These are phyloP conservation scores for Proales similis DNA, from an alignment of 1,140 invertebrate species.

Conservation along the genomic window DNA sequence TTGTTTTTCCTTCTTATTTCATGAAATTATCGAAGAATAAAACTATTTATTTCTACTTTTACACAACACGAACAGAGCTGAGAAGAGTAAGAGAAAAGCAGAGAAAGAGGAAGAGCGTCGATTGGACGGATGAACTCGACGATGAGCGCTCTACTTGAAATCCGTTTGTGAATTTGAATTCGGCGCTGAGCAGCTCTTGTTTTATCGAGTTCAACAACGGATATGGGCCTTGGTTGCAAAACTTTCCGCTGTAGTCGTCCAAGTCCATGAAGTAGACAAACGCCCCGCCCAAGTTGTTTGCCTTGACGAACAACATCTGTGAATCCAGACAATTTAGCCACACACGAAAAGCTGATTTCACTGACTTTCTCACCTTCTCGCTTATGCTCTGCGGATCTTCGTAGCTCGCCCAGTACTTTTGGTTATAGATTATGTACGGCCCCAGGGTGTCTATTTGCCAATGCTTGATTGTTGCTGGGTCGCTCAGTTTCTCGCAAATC, in stretches of 20 bases:
- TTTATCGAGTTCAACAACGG: slow-evolving; percentile 62
- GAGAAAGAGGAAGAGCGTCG: too few relatives aligned
- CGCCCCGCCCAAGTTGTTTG: slow-evolving; percentile 81
- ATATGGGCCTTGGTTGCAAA: slow-evolving; percentile 44
- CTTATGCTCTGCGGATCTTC: slow-evolving; percentile 77
- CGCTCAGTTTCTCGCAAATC: slow-evolving; percentile 25
- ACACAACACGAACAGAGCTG: too few relatives aligned
- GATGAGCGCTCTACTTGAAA: too few relatives aligned
- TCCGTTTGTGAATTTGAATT: too few relatives aligned
- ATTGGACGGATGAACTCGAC: too few relatives aligned
- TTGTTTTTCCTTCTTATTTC: too few relatives aligned
- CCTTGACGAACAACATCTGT: slow-evolving; percentile 84
- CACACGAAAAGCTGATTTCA: slow-evolving; percentile 37
- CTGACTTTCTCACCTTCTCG: slow-evolving; percentile 62
- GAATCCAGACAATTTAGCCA: slow-evolving; percentile 5
- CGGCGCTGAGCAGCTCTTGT: too few relatives aligned
- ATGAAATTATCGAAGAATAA: too few relatives aligned
- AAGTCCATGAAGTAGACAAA: slow-evolving; percentile 95
- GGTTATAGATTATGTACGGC: slow-evolving; percentile 60
- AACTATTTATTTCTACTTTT: too few relatives aligned
- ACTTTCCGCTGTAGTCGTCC: slow-evolving; percentile 55
- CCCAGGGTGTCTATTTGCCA: slow-evolving; percentile 16
- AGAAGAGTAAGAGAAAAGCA: too few relatives aligned
- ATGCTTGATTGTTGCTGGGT: not conserved
- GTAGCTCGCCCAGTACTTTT: slow-evolving; percentile 82